Percentiles rank a stretch among this genome's conserved stretches.
Evolutionary conservation across 1,140 invertebrate species (phyloP).

Genomic region (Diuraphis noxia): DNA sequence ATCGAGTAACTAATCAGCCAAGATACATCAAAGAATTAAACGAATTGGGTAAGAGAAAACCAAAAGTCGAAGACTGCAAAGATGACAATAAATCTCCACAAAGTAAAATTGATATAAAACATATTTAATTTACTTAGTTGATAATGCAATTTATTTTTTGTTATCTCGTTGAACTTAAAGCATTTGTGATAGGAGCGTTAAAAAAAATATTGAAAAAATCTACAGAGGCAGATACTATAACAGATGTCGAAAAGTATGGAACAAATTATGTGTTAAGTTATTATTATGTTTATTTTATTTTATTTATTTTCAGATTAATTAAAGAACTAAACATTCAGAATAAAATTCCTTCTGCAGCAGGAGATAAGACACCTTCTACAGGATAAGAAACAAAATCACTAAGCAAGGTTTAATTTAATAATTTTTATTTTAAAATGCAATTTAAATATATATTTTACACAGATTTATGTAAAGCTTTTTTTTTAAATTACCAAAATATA

Average conservation of each 20-base stretch:
- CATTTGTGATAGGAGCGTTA: background rate
- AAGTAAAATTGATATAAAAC: background rate
- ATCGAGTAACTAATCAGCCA: background rate
- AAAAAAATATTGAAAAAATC: background rate
- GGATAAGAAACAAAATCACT: no score
- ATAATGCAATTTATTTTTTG: background rate
- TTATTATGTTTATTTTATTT: background rate
- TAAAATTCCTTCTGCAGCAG: background rate
- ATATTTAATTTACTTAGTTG: background rate
- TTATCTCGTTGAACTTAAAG: background rate
- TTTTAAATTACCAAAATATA: no score
- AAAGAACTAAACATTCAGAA: background rate
- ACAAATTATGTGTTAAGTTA: background rate
- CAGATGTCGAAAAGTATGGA: conserved; percentile 5
- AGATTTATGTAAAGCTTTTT: background rate
- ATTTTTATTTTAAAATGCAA: background rate
- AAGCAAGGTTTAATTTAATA: background rate
- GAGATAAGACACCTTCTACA: no score
- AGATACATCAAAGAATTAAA: background rate
- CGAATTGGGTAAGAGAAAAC: background rate
- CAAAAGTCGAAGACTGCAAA: background rate
- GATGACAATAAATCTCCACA: background rate
- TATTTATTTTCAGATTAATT: background rate
- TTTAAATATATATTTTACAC: background rate
- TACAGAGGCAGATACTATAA: background rate